Evolutionary conservation across 30 jellyfish, hydroid and myxozoan genomes (phyloP).

Genomic region (Nemopilema nomurai): DNA sequence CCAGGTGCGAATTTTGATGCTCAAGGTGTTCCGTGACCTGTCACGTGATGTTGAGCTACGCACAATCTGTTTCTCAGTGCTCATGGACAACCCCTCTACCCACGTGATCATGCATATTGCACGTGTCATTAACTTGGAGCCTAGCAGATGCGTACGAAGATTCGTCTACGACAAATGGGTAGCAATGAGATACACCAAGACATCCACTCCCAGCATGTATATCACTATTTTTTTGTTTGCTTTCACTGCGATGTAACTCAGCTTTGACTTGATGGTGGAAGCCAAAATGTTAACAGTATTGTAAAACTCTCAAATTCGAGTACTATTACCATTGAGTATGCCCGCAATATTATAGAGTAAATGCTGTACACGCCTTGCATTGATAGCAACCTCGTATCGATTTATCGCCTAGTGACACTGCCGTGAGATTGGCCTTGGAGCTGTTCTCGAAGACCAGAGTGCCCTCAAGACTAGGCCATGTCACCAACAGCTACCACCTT

Average conservation of each 20-base stretch:
- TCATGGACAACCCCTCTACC: conserved; percentile 71
- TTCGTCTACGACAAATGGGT: conserved; percentile 60
- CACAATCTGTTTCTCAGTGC: conserved; percentile 44
- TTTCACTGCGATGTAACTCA: too few species aligned
- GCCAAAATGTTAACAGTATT: too few species aligned
- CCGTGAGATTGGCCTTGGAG: conserved; percentile 41
- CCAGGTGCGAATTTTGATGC: conserved; percentile 51
- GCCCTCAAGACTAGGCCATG: conserved; percentile 34
- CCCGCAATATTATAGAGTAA: too few species aligned
- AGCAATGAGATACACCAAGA: conserved; percentile 38
- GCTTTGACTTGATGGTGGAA: too few species aligned
- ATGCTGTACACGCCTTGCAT: too few species aligned
- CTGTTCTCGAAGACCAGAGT: conserved; percentile 20
- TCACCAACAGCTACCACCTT: conserved; percentile 38
- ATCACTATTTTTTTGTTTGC: background rate
- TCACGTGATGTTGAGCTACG: conserved; percentile 64
- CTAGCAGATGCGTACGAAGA: conserved; percentile 34
- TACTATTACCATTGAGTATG: too few species aligned
- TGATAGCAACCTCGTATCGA: background rate
- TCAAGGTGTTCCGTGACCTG: conserved; percentile 49
- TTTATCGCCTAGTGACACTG: conserved; percentile 29
- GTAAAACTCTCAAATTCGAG: too few species aligned
- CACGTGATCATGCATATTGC: conserved; percentile 49
- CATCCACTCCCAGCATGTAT: conserved; percentile 27
- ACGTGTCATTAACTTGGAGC: conserved; percentile 32